Base-by-base conservation (phyloP, 1,140 invertebrate species). In the Hydropsyche tenuis region DNA sequence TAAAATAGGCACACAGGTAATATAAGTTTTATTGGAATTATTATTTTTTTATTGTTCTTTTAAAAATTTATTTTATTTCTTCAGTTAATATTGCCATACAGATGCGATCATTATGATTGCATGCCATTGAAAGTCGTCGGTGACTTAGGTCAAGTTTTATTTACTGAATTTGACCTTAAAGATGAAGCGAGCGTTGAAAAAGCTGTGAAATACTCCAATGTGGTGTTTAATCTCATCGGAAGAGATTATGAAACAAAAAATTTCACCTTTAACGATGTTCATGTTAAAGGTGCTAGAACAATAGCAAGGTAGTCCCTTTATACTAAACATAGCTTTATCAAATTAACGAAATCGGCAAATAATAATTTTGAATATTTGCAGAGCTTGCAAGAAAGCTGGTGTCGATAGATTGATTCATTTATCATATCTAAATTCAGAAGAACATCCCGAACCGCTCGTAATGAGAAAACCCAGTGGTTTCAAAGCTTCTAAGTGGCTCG, bases 61-160 rank as follows among this genome's bases (percentile, higher is more conserved):
- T 14, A 70, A 42, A 18, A n/a, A 42, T 48, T 48, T 7, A 48
- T 48, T 12, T 48, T 48, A 6, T 48, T 23, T 72, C 90, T 88
- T 51, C 87, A 98, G 91, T 81, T 99, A 75, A 94, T 99, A 76
- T 81, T 98, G 73, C 97, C 98, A 1, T 96, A 99, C 80, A 87
- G 97, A 81, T 89, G 93, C 53, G 96, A 99, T 82, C 86, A 89
- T 27, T 96, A 95, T 83, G 88, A 92, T 79, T 86, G 91, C 6
- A 82, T 88, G 68, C 87, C 88, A 27, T 83, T 98, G 1, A 97
- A 96, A 85, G 80, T 98, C 1, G 86, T 86, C 79, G 97, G 97
- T 45, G 98, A 99, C 86, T 88, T 99, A 65, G 98, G 98, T 23
- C 98, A 99, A 88, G 91, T 99, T 18, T 84, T 97, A 0, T 99